Evolutionary conservation across 1,140 invertebrate genomes (phyloP).

Genomic region (Mamestra configurata): DNA sequence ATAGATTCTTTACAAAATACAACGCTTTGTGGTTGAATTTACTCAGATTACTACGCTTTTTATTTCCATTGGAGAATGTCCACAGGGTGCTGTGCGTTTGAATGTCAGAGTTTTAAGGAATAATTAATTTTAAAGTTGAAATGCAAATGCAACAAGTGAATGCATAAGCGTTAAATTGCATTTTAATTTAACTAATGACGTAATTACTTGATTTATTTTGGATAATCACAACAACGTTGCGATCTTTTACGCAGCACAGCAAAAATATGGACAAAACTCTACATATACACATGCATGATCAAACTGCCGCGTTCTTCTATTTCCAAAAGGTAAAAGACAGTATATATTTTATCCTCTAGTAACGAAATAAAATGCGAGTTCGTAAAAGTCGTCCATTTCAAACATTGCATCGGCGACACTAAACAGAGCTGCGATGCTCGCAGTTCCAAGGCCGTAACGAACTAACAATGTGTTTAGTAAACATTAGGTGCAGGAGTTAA

Average conservation of each 20-base stretch:
- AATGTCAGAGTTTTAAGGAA: too few species aligned
- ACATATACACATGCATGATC: too few species aligned
- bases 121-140: background rate
- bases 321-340: too few species aligned
- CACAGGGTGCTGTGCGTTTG: background rate
- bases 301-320: too few species aligned
- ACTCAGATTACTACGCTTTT: constrained; percentile 5
- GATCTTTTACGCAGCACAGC: too few species aligned
- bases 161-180: too few species aligned
- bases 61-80: constrained; percentile 2
- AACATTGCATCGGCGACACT: background rate
- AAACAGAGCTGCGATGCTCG: background rate
- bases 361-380: background rate
- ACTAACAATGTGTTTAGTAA: constrained; percentile 23
- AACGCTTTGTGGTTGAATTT: constrained; percentile 19
- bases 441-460: background rate
- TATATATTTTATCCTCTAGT: too few species aligned
- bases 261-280: too few species aligned
- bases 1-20: constrained; percentile 36
- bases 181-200: too few species aligned
- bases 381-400: constrained; percentile 1
- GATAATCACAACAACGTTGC: too few species aligned
- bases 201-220: too few species aligned
- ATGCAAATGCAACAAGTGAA: background rate
- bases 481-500: constrained; percentile 33